Evolutionary conservation across 2,797 vertebrate species (phyloP), one percentile per base, ranked within the genome.

Genomic region (Ptychadena robeensis): DNA sequence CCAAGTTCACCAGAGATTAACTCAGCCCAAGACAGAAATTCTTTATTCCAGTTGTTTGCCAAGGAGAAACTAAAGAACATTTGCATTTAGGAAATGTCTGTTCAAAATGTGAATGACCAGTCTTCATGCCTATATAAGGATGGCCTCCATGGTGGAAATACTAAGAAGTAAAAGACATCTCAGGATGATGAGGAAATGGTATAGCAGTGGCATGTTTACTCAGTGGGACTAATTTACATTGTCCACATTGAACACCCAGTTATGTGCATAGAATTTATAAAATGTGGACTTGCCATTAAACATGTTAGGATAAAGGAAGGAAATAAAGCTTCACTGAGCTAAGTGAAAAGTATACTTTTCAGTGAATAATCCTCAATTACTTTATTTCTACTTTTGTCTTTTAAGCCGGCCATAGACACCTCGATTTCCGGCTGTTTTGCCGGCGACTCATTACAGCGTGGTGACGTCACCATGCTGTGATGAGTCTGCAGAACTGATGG

Each of bases 81-180:
- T 61, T 61, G 9, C 59, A 61, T 61, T 61, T 61, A 61, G 59
- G 59, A 61, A 61, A 27, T 25, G 59, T 61, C 59, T 61, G 11
- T 61, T 61, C 15, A 34, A 18, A 22, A 31, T 32, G 59, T 25
- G 27, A 28, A 61, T 61, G 10, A 61, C 59, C 25, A 61, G 59
- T 4, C 59, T 28, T 61, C 59, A 61, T 61, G 59, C 27, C 27
- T 61, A 28, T 12, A 61, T 61, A 28, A 9, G 18, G 9, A 10
- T 61, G 25, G 11, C 25, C 59, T 61, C 10, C 10, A 28, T 61
- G 9, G 0, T 61, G 25, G 25, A 61, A 53, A 22, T 53, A 53
- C 18, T 6, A 18, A 22, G 18, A 22, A 22, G 5, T 22, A 1
- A 53, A 53, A 53, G 18, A 7, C 18, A 53, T 53, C 44, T 22